These are phyloP conservation scores for Hirtodrosophila confusa DNA, from an alignment of 2,888 invertebrate species.

Conservation along the genomic window DNA sequence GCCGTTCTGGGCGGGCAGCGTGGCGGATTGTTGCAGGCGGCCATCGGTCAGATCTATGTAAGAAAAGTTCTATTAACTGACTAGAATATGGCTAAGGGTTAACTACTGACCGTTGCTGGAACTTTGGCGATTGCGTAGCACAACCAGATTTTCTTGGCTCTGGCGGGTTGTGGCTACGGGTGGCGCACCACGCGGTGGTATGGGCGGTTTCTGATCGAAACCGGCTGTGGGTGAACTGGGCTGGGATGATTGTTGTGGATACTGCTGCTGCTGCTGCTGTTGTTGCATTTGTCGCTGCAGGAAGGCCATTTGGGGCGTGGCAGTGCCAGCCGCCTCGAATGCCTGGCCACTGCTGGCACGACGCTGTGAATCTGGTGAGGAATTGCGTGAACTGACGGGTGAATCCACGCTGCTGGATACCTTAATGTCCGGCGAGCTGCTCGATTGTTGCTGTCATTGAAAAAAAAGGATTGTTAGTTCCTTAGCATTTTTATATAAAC, in stretches of 20 bases:
- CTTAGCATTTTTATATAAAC: neutral
- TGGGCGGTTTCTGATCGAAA: conserved; percentile 85
- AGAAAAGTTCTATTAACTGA: neutral
- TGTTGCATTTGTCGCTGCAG: conserved; percentile 85
- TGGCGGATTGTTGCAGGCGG: conserved; percentile 69
- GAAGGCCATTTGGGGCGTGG: conserved; percentile 86
- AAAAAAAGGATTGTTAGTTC: neutral
- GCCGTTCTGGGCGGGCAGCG: conserved; percentile 82
- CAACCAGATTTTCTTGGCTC: conserved; percentile 83
- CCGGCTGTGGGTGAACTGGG: conserved; percentile 77
- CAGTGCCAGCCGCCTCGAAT: conserved; percentile 80
- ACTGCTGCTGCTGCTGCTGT: conserved; percentile 81
- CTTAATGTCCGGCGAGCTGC: conserved; percentile 83
- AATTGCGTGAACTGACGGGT: conserved; percentile 85
- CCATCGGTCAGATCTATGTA: conserved; percentile 77
- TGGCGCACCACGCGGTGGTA: conserved; percentile 86
- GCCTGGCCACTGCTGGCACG: conserved; percentile 81
- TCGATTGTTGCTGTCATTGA: conserved; percentile 82
- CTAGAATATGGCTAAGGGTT: too few relatives aligned
- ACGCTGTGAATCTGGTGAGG: conserved; percentile 85
- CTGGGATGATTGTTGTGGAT: conserved; percentile 65
- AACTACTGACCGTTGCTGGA: conserved; percentile 75
- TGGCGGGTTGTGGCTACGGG: conserved; percentile 85
- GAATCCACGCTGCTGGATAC: conserved; percentile 84
- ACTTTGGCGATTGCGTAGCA: conserved; percentile 79